Evolutionary conservation across 2,888 invertebrate genomes (phyloP).

Genomic region (Nephrotoma guestfalica): DNA sequence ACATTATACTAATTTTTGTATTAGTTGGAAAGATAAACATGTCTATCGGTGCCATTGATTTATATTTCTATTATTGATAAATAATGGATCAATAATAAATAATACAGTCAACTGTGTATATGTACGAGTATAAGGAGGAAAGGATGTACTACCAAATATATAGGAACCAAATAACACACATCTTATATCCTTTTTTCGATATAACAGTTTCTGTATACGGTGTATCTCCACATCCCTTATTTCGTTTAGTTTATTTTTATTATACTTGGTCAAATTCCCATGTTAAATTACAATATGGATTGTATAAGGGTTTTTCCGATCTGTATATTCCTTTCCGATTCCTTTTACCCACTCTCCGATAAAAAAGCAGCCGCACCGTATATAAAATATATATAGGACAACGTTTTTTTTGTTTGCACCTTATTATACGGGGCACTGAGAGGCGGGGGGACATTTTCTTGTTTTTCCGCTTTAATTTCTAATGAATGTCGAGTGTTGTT

Average conservation of each 20-base stretch:
- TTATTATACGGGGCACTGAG: too few relatives aligned
- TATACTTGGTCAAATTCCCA: background rate
- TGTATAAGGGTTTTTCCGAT: background rate
- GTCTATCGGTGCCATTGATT: background rate
- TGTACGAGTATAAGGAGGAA: background rate
- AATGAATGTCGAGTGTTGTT: background rate
- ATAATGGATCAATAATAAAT: background rate
- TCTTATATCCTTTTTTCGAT: background rate
- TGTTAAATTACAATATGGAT: background rate
- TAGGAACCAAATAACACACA: background rate
- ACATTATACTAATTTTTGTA: background rate
- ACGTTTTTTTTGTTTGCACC: too few relatives aligned
- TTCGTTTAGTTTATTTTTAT: background rate
- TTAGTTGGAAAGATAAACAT: background rate
- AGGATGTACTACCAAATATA: background rate
- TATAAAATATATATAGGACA: too few relatives aligned
- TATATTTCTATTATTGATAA: background rate
- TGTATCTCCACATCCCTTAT: background rate
- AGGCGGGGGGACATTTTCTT: background rate
- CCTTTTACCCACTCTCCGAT: background rate
- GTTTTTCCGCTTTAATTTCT: background rate
- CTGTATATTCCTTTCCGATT: background rate
- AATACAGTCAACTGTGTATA: background rate
- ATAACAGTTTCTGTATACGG: background rate
- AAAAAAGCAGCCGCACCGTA: too few relatives aligned